Conservation (phyloP, 2,888 invertebrate species). For the Itoplectis maculator region DNA sequence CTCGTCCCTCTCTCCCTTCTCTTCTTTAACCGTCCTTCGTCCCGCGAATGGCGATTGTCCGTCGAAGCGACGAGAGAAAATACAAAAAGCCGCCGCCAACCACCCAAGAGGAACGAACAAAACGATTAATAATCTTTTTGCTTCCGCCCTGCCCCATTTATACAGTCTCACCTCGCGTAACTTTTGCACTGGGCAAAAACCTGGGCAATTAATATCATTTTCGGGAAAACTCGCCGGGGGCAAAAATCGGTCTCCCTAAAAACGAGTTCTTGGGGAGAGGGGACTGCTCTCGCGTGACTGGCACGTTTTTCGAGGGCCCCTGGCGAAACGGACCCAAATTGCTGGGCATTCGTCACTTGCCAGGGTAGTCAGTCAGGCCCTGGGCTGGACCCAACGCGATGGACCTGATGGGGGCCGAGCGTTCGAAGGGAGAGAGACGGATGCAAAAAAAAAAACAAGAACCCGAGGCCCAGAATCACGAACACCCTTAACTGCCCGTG, state of each 20-base stretch:
- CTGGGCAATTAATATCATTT: conserved; percentile 38
- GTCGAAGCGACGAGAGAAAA: background rate
- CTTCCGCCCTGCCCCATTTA: background rate
- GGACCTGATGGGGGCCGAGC: conserved; percentile 25
- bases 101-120: background rate
- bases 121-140: conserved; percentile 32
- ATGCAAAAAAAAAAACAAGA: conserved; percentile 10
- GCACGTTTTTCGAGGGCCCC: conserved; percentile 50
- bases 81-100: conserved; percentile 3
- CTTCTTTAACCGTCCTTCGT: too few species aligned
- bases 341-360: conserved; percentile 25
- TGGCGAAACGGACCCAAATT: conserved; percentile 32
- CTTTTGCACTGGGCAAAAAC: background rate
- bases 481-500: conserved; percentile 61
- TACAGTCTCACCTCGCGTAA: background rate
- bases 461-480: conserved; percentile 44
- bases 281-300: conserved; percentile 40
- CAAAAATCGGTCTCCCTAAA: background rate
- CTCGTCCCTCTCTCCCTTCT: background rate
- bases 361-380: background rate
- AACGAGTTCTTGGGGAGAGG: background rate
- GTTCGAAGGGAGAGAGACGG: conserved; percentile 3
- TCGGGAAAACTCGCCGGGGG: background rate
- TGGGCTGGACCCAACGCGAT: background rate
- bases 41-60: background rate